These are phyloP conservation scores for Ia io DNA, from an alignment of 2,113 vertebrate genomes.

Conservation along the genomic window DNA sequence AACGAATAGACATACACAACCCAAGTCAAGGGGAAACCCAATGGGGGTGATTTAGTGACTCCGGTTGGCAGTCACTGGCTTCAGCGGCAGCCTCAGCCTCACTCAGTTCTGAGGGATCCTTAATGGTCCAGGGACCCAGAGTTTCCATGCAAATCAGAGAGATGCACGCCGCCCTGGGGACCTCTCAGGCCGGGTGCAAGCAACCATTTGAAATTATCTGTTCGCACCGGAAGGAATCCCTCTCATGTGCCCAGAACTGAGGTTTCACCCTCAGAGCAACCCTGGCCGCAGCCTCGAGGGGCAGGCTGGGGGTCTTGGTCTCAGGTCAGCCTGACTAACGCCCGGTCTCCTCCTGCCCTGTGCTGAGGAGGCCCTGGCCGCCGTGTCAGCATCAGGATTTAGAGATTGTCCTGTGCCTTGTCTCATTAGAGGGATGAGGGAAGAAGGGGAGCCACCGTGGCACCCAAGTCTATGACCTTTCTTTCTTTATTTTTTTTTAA, in stretches of 20 bases:
- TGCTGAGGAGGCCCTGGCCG: too few relatives aligned
- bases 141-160: neutral
- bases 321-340: neutral
- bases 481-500: too few relatives aligned
- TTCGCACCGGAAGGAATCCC: neutral
- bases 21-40: neutral
- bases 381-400: too few relatives aligned
- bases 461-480: too few relatives aligned
- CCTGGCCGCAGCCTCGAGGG: neutral
- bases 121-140: neutral
- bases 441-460: neutral
- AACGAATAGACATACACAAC: neutral
- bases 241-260: neutral
- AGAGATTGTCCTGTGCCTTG: fast-evolving
- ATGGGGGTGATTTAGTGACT: neutral
- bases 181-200: neutral
- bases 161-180: fast-evolving
- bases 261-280: neutral
- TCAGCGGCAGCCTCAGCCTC: neutral
- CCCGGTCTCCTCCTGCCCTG: too few relatives aligned
- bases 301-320: fast-evolving
- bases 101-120: neutral
- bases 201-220: neutral
- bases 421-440: neutral
- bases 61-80: slow-evolving; percentile 2